Evolutionary conservation across 1,140 invertebrate genomes (phyloP), one percentile per base, ranked within the genome.

Genomic region (Drosophila ambigua): DNA sequence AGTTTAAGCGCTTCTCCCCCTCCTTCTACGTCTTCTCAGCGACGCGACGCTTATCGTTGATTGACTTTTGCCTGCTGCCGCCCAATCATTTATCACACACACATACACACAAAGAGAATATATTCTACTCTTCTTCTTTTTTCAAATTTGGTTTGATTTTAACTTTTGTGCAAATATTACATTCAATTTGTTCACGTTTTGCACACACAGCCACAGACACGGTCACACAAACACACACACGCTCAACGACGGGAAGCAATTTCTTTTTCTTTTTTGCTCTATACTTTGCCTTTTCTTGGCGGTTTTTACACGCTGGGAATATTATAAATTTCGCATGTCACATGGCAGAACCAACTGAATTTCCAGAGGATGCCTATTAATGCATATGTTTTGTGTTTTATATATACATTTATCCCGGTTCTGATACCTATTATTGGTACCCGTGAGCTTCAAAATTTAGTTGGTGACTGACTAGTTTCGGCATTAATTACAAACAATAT

Each of bases 181-280:
- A 57, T 71, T 63, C 35, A 53, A 62, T 58, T 59, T 72, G 62
- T 45, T 62, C 55, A 59, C 26, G 28, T 77, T 72, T 64, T 59
- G 46, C 64, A 76, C 54, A 44, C 57, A 57, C 55, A 55, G 4
- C 44, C 6, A 43, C 20, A 44, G 5, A n/a, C 43, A 59, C 44
- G 8, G 31, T 35, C 23, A 20, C 20, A 64, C 28, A 35, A 11
- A 44, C 58, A 50, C 55, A 43, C 50, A 46, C 72, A 44, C 51
- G 28, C 59, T 24, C 62, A 51, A 35, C 41, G 57, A 41, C 8
- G 23, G 54, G 57, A 74, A 80, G 9, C 54, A 73, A 69, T 75
- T 78, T 81, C 54, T 52, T 57, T 59, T 75, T 49, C 45, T 48
- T 58, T 45, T 61, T 61, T 71, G 61, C 48, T 68, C 62, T 72